Evolutionary conservation across 2,888 invertebrate species (phyloP).

Genomic region (Amphipoea oculea): DNA sequence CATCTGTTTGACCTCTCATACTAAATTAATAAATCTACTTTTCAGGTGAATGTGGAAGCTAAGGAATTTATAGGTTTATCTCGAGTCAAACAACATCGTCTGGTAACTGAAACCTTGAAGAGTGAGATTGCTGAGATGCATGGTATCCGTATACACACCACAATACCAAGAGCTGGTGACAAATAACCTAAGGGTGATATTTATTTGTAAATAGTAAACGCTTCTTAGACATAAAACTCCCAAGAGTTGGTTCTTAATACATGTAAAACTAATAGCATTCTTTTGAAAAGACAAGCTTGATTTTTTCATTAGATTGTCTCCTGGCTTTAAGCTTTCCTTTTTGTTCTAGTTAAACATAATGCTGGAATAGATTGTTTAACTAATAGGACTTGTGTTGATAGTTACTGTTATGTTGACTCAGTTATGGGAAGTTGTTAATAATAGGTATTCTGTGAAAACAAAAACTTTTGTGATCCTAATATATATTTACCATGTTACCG

Average conservation of each 20-base stretch:
- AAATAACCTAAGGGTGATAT: conserved; percentile 52
- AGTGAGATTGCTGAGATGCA: conserved; percentile 96
- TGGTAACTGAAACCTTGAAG: conserved; percentile 93
- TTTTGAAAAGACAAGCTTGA: not conserved
- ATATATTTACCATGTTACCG: not conserved
- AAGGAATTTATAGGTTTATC: conserved; percentile 93
- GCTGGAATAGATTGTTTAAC: not conserved
- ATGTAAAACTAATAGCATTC: not conserved
- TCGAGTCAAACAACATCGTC: conserved; percentile 93
- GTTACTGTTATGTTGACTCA: conserved; percentile 3
- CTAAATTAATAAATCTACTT: not conserved
- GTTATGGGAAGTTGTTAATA: conserved; percentile 7
- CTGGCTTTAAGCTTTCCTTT: not conserved
- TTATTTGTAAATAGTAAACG: conserved; percentile 54
- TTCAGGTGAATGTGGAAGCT: conserved; percentile 91
- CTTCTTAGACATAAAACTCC: conserved; percentile 6
- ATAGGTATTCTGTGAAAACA: conserved; percentile 16
- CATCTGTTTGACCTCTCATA: not conserved
- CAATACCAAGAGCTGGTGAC: conserved; percentile 79
- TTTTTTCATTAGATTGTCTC: not conserved
- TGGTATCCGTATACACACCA: conserved; percentile 94
- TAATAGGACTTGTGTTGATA: not conserved
- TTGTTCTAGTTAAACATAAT: conserved; percentile 20
- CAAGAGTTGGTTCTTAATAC: conserved; percentile 1
- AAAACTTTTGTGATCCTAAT: conserved; percentile 22